phyloP scores from a whole-genome alignment of 2,888 invertebrate genomes.

The Microplitis deprimator region DNA sequence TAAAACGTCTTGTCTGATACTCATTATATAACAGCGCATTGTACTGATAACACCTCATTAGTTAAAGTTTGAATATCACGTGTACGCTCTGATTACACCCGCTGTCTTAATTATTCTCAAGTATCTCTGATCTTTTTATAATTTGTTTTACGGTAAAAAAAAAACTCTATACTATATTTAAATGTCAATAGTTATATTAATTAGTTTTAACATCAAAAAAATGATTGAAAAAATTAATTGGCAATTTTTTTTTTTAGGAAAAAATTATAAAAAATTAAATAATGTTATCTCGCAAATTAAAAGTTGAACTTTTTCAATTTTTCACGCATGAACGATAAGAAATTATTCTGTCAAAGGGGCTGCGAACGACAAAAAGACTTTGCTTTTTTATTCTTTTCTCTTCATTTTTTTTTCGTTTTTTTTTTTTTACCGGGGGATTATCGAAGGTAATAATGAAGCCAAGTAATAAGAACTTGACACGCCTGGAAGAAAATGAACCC shows the following conservation, averaged over 20 bases:
- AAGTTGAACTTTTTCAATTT: slow-evolving; percentile 34
- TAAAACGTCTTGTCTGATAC: slow-evolving; percentile 53
- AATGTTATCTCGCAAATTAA: background rate
- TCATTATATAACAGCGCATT: slow-evolving; percentile 60
- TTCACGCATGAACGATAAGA: slow-evolving; percentile 39
- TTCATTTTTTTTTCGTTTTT: background rate
- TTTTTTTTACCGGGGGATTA: slow-evolving; percentile 20
- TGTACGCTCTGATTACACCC: slow-evolving; percentile 61
- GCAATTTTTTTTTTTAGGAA: background rate
- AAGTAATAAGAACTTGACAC: slow-evolving; percentile 34
- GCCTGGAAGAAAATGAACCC: slow-evolving; percentile 18
- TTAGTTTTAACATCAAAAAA: background rate
- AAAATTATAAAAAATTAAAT: background rate
- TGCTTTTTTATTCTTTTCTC: background rate
- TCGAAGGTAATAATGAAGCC: slow-evolving; percentile 31
- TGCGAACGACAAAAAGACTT: background rate
- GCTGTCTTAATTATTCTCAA: slow-evolving; percentile 63
- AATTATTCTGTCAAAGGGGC: slow-evolving; percentile 35
- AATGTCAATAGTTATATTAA: background rate
- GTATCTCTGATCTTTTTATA: slow-evolving; percentile 45
- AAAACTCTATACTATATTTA: background rate
- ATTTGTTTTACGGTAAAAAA: background rate
- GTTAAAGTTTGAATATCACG: slow-evolving; percentile 58
- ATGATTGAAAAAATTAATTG: background rate
- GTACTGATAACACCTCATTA: slow-evolving; percentile 64